Evolutionary conservation across 2,113 vertebrate species (phyloP).

Genomic region (Aphyosemion australe): DNA sequence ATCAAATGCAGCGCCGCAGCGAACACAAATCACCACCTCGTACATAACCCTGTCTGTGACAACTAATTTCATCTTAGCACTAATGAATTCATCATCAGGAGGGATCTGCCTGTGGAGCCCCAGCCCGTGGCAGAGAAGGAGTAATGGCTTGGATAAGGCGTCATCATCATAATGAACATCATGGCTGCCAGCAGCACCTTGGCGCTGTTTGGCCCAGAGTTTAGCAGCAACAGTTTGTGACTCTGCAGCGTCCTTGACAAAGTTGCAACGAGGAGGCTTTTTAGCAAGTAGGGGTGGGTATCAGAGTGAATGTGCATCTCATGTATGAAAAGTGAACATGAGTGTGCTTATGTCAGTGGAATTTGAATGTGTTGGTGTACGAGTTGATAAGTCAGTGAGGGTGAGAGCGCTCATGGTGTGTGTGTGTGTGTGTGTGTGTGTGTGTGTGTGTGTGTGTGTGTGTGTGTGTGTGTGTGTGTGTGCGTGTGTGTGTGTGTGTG

Average conservation of each 20-base stretch:
- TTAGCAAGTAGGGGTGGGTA: conserved; percentile 13
- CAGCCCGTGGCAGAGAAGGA: conserved; percentile 51
- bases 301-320: conserved; percentile 40
- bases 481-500: too few relatives aligned
- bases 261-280: conserved; percentile 37
- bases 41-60: conserved; percentile 66
- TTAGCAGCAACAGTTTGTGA: conserved; percentile 53
- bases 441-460: too few relatives aligned
- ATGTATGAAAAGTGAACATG: conserved; percentile 44
- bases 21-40: conserved; percentile 70
- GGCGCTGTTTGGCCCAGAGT: conserved; percentile 21
- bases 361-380: conserved; percentile 63
- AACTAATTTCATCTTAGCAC: conserved; percentile 73
- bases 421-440: conserved; percentile 18
- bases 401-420: conserved; percentile 38
- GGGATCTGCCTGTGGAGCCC: conserved; percentile 53
- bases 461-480: too few relatives aligned
- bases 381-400: conserved; percentile 52
- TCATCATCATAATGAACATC: conserved; percentile 56
- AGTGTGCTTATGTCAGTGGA: conserved; percentile 56
- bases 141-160: conserved; percentile 65
- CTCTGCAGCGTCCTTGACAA: conserved; percentile 33
- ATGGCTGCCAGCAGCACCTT: conserved; percentile 28
- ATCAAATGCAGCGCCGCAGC: conserved; percentile 51
- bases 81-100: conserved; percentile 73